These are phyloP conservation scores for Oryzias curvinotus DNA, from an alignment of 2,113 vertebrate genomes.

Conservation along the genomic window DNA sequence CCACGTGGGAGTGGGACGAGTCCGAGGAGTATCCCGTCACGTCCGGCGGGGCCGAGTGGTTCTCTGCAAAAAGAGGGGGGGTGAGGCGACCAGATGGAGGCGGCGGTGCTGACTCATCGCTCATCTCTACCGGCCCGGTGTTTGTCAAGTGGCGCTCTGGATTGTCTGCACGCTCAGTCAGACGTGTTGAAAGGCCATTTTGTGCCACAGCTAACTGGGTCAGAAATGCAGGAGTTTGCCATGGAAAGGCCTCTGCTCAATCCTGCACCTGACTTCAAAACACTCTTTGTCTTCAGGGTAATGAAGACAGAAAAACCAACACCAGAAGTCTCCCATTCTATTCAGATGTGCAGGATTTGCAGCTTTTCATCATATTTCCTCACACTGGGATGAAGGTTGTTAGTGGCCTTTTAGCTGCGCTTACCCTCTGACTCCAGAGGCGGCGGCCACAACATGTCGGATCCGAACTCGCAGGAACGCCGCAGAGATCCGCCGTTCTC, in stretches of 20 bases:
- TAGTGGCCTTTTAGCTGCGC: conserved; percentile 14
- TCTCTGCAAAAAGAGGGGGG: conserved; percentile 77
- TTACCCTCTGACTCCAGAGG: conserved; percentile 81
- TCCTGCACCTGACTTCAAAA: neutral
- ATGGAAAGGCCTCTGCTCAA: neutral
- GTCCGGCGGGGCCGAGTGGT: conserved; percentile 95
- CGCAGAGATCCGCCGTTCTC: conserved; percentile 82
- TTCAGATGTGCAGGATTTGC: too few species aligned
- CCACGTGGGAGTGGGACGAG: conserved; percentile 81
- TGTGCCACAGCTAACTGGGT: conserved; percentile 18
- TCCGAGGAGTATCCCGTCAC: conserved; percentile 98
- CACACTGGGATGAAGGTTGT: too few species aligned
- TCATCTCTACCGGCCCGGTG: conserved; percentile 10
- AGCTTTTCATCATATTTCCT: too few species aligned
- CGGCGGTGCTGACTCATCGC: conserved; percentile 22
- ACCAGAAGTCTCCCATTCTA: too few species aligned
- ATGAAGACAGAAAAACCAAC: too few species aligned
- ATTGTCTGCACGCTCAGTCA: conserved; percentile 21
- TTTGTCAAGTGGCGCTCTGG: conserved; percentile 19
- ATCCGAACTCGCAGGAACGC: conserved; percentile 82
- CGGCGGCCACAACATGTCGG: conserved; percentile 81
- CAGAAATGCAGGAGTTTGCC: conserved; percentile 1
- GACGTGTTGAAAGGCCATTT: conserved; percentile 9
- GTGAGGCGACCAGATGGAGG: conserved; percentile 18
- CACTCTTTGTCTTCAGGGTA: too few species aligned